Percentiles rank a stretch among this genome's conserved stretches.
Conservation (phyloP, 1,140 invertebrate genomes). For the Penaeus indicus region DNA sequence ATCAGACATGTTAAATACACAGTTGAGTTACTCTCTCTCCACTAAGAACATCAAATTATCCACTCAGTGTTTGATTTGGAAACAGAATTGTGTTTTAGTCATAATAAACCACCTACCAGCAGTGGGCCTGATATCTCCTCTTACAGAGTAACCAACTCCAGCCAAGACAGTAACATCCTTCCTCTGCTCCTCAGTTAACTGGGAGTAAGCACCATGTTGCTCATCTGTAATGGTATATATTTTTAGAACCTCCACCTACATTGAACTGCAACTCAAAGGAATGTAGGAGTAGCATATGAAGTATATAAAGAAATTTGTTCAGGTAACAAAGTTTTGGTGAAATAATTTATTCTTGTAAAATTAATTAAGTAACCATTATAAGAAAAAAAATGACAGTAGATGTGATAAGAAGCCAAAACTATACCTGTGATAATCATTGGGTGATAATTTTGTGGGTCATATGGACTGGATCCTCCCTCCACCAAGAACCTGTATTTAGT, state of each 20-base stretch:
- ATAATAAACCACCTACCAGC: constrained; percentile 62
- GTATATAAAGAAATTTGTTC: neutral
- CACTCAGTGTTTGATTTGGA: neutral
- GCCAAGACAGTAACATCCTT: constrained; percentile 84
- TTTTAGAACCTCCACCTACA: too few relatives aligned
- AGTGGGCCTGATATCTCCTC: constrained; percentile 82
- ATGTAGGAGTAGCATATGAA: neutral
- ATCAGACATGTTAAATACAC: neutral
- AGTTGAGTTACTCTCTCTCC: neutral
- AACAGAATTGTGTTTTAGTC: neutral
- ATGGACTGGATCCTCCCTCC: constrained; percentile 89
- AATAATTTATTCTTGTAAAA: too few relatives aligned
- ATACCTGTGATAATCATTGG: constrained; percentile 86
- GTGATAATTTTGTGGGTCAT: constrained; percentile 89
- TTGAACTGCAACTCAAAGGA: too few relatives aligned
- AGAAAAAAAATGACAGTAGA: neutral
- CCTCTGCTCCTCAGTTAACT: constrained; percentile 80
- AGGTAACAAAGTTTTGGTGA: neutral
- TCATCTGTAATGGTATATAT: constrained; percentile 74
- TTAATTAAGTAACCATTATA: too few relatives aligned
- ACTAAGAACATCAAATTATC: too few relatives aligned
- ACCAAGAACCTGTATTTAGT: constrained; percentile 86
- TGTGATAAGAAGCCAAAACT: neutral
- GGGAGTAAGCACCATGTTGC: constrained; percentile 84
- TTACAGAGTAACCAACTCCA: constrained; percentile 85